Base-by-base conservation (phyloP, 2,113 vertebrate genomes). In the Pithys albifrons region DNA sequence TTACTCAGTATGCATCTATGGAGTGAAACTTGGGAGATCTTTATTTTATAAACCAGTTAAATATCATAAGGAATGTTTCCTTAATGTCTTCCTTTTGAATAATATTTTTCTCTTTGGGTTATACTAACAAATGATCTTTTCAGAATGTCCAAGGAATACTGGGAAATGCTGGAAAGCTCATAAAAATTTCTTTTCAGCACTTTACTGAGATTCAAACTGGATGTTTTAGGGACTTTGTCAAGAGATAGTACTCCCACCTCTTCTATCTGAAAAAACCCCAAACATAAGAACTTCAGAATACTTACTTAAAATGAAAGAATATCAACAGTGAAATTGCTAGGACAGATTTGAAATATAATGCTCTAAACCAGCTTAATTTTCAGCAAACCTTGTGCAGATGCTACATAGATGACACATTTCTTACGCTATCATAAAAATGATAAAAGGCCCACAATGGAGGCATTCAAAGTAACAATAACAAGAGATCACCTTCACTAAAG, bases 361-460 rank as follows among this genome's bases (percentile, higher is more conserved):
- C 85, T 94, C 89, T 95, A 94, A 97, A 95, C 39, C 54, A 94
- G 92, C 66, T 85, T 95, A 92, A 95, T 96, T 96, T 94, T 95
- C 88, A 95, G 66, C 59, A 79, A 96, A 93, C 73, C 29, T 73
- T 91, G 90, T 78, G 46, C 79, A 85, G 93, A 92, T 89, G 89
- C 86, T 85, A 35, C 79, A 59, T 27, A 94, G 89, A 78, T 93
- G 91, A 79, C 91, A 95, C 48, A 65, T 94, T 95, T 88, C 87
- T 97, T 93, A 87, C 37, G n/a, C 75, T 33, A 51, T 58, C 49
- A 88, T 97, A 97, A 98, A 98, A 97, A 95, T 96, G 79, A 98
- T 85, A 62, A 54, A 96, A 94, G 41, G 19, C 19, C 22, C 73
- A 89, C 94, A 83, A 6, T 9, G 46, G 88, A 94, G 45, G 49